Conservation (phyloP, 2,888 invertebrate species). For the Neoaliturus tenellus region DNA sequence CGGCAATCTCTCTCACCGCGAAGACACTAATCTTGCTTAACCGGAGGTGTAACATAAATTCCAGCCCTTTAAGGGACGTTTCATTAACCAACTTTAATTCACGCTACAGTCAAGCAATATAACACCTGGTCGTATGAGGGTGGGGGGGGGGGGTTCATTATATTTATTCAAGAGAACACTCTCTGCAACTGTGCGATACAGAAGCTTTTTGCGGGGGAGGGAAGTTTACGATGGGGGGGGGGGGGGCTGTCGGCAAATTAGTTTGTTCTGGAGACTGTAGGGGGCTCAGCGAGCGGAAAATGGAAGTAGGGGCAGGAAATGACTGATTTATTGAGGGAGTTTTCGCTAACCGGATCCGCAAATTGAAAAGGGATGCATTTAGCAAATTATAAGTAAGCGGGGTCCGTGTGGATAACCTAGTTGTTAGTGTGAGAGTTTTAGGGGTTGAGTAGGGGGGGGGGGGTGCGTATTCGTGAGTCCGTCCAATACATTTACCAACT, state of each 20-base stretch:
- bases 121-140: slow-evolving; percentile 4
- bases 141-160: not conserved
- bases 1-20: not conserved
- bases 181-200: slow-evolving; percentile 31
- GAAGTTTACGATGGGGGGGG: not conserved
- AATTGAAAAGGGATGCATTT: slow-evolving; percentile 58
- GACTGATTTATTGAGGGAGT: slow-evolving; percentile 55
- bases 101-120: not conserved
- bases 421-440: not conserved
- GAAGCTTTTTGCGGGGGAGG: not conserved
- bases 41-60: not conserved
- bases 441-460: not conserved
- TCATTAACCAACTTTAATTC: slow-evolving; percentile 38
- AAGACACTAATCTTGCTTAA: slow-evolving; percentile 12
- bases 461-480: not conserved
- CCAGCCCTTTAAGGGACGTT: not conserved
- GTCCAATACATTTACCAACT: not conserved
- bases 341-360: slow-evolving; percentile 45
- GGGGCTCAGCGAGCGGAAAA: slow-evolving; percentile 22
- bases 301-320: slow-evolving; percentile 44
- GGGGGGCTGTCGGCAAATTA: slow-evolving; percentile 52
- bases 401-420: not conserved
- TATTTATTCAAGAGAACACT: slow-evolving; percentile 4
- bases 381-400: slow-evolving; percentile 55
- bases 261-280: slow-evolving; percentile 53